Evolutionary conservation across 2,888 invertebrate genomes (phyloP), one percentile per base, ranked within the genome.

Genomic region (Zootermopsis nevadensis): DNA sequence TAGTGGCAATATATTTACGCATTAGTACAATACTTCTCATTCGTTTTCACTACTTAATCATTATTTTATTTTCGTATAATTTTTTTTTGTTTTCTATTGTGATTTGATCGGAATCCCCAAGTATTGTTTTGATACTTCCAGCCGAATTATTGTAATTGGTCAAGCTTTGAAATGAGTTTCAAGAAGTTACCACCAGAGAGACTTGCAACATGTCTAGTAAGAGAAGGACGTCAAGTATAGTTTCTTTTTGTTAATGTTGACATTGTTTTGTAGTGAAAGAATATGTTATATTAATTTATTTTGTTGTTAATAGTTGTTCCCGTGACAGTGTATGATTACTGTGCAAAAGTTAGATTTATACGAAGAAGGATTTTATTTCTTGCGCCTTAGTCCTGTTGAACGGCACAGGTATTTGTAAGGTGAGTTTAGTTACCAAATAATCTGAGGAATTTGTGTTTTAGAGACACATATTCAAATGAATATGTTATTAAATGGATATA

Each of bases 181-280:
- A 66, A 27, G 66, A 67, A 81, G 31, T 55, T 83, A 80, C 74
- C 84, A 76, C 76, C 76, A 84, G 84, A 76, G 66, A 81, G 82
- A 69, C 42, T 83, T 82, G 72, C 66, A 82, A 74, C 80, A 83
- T 82, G 83, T 83, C 80, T 67, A 53, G 55, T 80, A 82, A n/a
- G 82, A 80, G 84, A 82, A 83, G 67, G 83, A 80, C 84, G 82
- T 84, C 81, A 83, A 83, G 84, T 74, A 33, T 38, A 74, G 77
- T 83, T 83, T 80, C 77, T 83, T 80, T 83, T 83, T 84, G 84
- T 84, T 84, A 80, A 53, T 83, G 83, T 82, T 84, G 84, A 84
- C 83, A 83, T 79, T 84, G 81, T 84, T 84, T 83, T 82, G 77
- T 81, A 82, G 60, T 79, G 55, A 60, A 79, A 82, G 77, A 69